Evolutionary conservation across 92 coral and sea anemone genomes (phyloP).

Genomic region (Palythoa grandiflora): DNA sequence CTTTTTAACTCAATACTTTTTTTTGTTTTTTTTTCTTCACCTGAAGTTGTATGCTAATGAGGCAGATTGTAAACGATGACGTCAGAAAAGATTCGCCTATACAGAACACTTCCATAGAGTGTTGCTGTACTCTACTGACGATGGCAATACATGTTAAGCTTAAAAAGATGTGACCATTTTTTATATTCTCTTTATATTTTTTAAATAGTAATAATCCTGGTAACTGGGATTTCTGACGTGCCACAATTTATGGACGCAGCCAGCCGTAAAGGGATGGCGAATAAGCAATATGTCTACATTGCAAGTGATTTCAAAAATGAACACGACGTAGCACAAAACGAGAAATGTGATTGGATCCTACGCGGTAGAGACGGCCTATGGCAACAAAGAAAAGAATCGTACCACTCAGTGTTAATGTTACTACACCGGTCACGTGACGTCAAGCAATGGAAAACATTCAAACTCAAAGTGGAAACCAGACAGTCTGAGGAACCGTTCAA

Average conservation of each 20-base stretch:
- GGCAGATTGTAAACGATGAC: no score
- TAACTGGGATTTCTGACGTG: conserved; percentile 58
- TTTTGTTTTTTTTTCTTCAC: no score
- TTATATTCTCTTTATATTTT: no score
- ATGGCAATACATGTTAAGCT: no score
- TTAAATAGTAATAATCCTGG: conserved; percentile 74
- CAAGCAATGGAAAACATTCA: conserved; percentile 66
- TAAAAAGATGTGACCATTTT: no score
- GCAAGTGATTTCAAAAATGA: conserved; percentile 69
- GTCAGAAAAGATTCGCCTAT: no score
- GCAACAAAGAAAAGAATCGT: conserved; percentile 61
- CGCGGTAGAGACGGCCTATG: conserved; percentile 47
- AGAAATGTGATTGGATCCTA: conserved; percentile 66
- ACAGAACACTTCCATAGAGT: no score
- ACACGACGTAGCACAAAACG: not conserved
- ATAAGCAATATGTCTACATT: conserved; percentile 83
- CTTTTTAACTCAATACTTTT: no score
- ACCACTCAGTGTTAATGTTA: conserved; percentile 76
- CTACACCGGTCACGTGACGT: conserved; percentile 71
- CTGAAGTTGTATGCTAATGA: no score
- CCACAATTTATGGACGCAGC: conserved; percentile 77
- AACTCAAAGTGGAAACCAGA: conserved; percentile 51
- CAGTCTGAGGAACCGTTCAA: conserved; percentile 45
- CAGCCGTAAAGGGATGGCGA: conserved; percentile 74
- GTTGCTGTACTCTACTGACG: no score